A percentile compares a stretch with the other conserved stretches of the same genome.
These are phyloP conservation scores for Ctenodactylus gundi DNA, from an alignment of 2,113 vertebrate species.

Conservation along the genomic window DNA sequence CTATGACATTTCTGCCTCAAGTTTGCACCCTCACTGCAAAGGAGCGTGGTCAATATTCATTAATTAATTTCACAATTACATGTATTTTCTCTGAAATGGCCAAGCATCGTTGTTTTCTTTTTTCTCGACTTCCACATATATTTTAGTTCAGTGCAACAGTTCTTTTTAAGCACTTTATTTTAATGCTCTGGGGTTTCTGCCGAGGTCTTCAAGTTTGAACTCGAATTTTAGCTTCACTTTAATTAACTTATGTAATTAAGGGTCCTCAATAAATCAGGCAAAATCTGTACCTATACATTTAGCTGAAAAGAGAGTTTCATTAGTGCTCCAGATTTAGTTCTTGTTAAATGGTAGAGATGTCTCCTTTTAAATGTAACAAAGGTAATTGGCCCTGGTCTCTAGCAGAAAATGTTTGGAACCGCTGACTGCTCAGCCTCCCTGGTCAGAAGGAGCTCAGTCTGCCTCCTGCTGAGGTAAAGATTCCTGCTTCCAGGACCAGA, in stretches of 20 bases:
- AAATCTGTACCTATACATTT: neutral
- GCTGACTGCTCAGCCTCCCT: neutral
- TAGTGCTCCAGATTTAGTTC: neutral
- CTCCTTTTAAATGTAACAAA: neutral
- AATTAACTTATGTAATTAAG: slow-evolving; percentile 26
- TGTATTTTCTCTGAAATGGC: neutral
- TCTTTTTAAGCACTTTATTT: neutral
- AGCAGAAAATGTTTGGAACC: neutral
- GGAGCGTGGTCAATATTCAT: neutral
- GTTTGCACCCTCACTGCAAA: neutral
- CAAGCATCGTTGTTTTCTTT: neutral
- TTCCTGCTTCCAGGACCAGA: neutral
- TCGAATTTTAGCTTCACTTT: slow-evolving; percentile 7
- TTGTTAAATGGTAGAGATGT: neutral
- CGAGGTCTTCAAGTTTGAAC: neutral
- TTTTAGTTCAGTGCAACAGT: neutral
- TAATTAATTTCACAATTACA: slow-evolving; percentile 7
- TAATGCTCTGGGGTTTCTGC: neutral
- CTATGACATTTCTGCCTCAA: neutral
- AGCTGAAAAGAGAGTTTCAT: neutral
- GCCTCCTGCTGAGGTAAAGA: neutral
- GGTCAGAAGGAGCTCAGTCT: neutral
- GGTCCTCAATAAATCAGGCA: neutral
- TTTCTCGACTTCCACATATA: neutral
- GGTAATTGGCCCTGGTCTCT: neutral